Percentiles rank a stretch among this genome's conserved stretches.
phyloP scores from a whole-genome alignment of 1,140 invertebrate genomes.

The Pygmarrhopalites habei region DNA sequence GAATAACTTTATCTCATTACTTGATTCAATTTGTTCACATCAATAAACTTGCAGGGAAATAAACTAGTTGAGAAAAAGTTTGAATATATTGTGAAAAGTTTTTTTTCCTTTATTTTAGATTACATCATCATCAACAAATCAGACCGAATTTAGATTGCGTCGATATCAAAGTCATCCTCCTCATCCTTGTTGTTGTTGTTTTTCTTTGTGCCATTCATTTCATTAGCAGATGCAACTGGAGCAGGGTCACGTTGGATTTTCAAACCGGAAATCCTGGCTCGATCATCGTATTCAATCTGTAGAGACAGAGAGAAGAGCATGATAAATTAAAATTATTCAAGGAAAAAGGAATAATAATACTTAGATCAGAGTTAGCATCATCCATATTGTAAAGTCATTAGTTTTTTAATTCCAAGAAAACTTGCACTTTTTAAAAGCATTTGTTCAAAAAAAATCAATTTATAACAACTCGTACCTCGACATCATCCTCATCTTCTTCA shows the following conservation, averaged over 20 bases:
- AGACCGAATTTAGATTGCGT: conserved; percentile 88
- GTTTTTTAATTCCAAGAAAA: too few species aligned
- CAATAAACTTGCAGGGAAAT: too few species aligned
- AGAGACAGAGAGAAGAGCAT: conserved; percentile 23
- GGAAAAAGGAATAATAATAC: not conserved
- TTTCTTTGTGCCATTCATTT: conserved; percentile 43
- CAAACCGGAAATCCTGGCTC: conserved; percentile 65
- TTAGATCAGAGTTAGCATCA: too few species aligned
- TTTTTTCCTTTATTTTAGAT: too few species aligned
- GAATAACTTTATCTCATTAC: too few species aligned
- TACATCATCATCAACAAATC: too few species aligned
- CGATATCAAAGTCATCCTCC: conserved; percentile 77
- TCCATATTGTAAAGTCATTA: too few species aligned
- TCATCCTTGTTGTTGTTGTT: conserved; percentile 51
- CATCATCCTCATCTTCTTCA: conserved; percentile 61
- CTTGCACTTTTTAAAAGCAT: too few species aligned
- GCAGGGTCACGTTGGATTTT: conserved; percentile 51
- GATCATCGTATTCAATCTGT: conserved; percentile 79
- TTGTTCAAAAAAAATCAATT: not conserved
- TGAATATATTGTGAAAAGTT: too few species aligned
- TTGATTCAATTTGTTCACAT: too few species aligned
- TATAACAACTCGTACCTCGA: conserved; percentile 47
- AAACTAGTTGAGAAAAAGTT: too few species aligned
- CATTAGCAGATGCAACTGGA: conserved; percentile 11
- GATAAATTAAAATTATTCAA: conserved; percentile 3